Percentiles rank a stretch among this genome's conserved stretches.
Evolutionary conservation across 2,888 invertebrate genomes (phyloP).

Genomic region (Eretmocerus hayati): DNA sequence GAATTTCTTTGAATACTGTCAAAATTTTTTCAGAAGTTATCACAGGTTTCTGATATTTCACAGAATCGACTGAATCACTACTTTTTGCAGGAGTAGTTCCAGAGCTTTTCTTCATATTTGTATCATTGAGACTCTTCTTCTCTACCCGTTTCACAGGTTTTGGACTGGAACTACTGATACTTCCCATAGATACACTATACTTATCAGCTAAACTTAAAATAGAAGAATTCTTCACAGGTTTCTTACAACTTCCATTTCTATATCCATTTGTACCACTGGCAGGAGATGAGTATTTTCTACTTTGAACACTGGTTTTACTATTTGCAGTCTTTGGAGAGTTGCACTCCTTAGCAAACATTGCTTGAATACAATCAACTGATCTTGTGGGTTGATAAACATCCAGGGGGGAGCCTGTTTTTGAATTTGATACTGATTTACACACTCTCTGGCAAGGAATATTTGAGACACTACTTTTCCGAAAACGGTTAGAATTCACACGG

Average conservation of each 20-base stretch:
- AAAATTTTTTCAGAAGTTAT: conserved; percentile 38
- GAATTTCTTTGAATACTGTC: conserved; percentile 47
- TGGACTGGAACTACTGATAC: conserved; percentile 21
- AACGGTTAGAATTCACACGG: conserved; percentile 25
- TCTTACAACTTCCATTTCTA: conserved; percentile 15
- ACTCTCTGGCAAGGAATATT: conserved; percentile 22
- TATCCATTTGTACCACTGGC: conserved; percentile 18
- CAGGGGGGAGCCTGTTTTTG: conserved; percentile 21
- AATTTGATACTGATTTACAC: conserved; percentile 22
- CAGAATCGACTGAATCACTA: conserved; percentile 1
- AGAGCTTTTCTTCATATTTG: conserved; percentile 12
- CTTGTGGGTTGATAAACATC: conserved; percentile 26
- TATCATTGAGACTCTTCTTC: conserved; percentile 8
- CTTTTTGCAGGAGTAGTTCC: conserved; percentile 7
- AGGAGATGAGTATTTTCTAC: conserved; percentile 16
- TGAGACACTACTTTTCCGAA: conserved; percentile 13
- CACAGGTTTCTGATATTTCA: conserved; percentile 10
- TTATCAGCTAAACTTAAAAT: conserved; percentile 24
- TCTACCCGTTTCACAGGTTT: conserved; percentile 16
- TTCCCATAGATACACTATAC: conserved; percentile 30
- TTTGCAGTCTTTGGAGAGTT: conserved; percentile 15
- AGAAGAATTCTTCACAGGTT: conserved; percentile 11
- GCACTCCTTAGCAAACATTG: conserved; percentile 31
- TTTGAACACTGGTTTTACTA: conserved; percentile 11
- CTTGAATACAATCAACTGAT: conserved; percentile 37